Evolutionary conservation across 1,140 invertebrate species (phyloP), one percentile per base, ranked within the genome.

Genomic region (Eulimnadia texana): DNA sequence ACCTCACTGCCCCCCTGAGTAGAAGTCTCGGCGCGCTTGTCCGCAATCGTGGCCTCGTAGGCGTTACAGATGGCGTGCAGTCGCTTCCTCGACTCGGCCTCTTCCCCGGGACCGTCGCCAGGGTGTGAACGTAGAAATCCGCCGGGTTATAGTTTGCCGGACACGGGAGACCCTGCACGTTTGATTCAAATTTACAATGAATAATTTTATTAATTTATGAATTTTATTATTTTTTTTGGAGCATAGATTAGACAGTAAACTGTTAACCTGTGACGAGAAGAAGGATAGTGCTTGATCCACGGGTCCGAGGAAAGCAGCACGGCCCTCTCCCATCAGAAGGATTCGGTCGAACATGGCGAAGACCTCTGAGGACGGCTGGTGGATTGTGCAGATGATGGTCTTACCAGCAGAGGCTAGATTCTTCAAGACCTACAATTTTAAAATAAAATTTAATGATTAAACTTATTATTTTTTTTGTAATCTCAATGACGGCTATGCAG

Each of bases 361-460:
- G 0, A 97, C 74, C 71, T 97, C 92, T 0, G 91, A 94, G 0
- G 89, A 93, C 0, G 95, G 95, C 71, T 98, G 94, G 74, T 98
- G 94, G 63, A 98, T 93, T 2, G 93, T 98, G 68, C 86, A 86
- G 23, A 98, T 76, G 47, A 98, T 85, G 0, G 93, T 97, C 72
- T 93, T 93, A 3, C 93, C 90, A 69, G 83, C 85, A 28, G 79
- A 73, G 0, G 92, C 86, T 72, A 79, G 64, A 6, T 27, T 51
- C 24, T 59, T 66, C 24, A 62, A 33, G 6, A 42, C 52, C 49
- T 58, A 33, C 11, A 60, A 51, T 51, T 52, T 2, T 3, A 27
- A 22, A 51, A 51, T 3, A 3, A 52, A 20, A n/a, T 1, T 86
- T 80, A 0, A 64, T 89, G 76, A 25, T 81, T 78, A n/a, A n/a